These are phyloP conservation scores for Arctopsyche grandis DNA, from an alignment of 1,140 invertebrate species.

Conservation along the genomic window DNA sequence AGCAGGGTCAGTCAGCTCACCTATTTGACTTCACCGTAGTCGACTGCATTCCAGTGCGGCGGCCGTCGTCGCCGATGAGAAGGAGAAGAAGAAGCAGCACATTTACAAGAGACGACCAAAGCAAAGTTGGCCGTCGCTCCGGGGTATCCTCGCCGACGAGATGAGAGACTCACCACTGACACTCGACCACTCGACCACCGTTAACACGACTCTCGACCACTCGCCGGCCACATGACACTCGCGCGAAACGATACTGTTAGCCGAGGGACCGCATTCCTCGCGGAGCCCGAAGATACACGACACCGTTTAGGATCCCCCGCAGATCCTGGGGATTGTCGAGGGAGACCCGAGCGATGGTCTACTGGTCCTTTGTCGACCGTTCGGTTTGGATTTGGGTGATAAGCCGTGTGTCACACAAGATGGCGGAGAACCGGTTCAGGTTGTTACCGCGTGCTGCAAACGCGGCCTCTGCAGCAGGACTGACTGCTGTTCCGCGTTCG, in stretches of 20 bases:
- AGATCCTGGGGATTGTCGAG: background rate
- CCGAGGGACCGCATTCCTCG: background rate
- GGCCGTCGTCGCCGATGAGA: background rate
- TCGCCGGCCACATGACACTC: background rate
- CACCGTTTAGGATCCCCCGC: background rate
- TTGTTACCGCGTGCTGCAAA: slow-evolving; percentile 38
- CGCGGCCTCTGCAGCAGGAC: slow-evolving; percentile 43
- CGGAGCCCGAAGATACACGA: background rate
- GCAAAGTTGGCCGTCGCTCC: background rate
- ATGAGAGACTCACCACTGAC: background rate
- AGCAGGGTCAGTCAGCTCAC: slow-evolving; percentile 11
- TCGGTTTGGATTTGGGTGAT: background rate
- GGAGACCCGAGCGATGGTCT: background rate
- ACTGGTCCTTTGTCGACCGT: background rate
- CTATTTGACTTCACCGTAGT: slow-evolving; percentile 24
- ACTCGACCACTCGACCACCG: background rate
- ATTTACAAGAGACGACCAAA: background rate
- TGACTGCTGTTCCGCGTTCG: slow-evolving; percentile 16
- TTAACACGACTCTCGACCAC: background rate
- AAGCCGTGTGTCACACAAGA: background rate
- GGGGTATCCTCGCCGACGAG: background rate
- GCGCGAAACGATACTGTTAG: background rate
- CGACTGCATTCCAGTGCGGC: slow-evolving; percentile 32
- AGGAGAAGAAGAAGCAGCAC: background rate
- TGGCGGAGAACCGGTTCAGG: background rate